Conservation (phyloP, 1,140 invertebrate species). For the Muscidifurax raptorellus region DNA sequence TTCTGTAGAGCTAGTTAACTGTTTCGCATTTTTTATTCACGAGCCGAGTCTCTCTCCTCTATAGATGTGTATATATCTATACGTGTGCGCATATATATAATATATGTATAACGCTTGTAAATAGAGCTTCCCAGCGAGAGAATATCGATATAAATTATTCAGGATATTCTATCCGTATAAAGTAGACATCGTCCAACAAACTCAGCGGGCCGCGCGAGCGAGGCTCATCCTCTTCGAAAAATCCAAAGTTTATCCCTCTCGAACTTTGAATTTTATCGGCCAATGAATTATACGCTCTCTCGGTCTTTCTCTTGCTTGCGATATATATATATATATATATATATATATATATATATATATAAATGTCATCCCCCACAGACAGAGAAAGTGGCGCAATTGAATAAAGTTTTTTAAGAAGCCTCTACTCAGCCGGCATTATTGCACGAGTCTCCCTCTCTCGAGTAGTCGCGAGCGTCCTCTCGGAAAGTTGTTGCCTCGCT, state of each 20-base stretch:
- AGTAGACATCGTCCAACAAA: too few species aligned
- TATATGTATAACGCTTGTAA: too few species aligned
- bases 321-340: too few species aligned
- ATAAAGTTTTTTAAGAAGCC: constrained; percentile 38
- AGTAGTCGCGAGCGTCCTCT: neutral
- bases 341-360: too few species aligned
- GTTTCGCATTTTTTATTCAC: neutral
- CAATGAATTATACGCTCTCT: neutral
- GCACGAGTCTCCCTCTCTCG: constrained; percentile 15
- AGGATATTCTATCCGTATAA: too few species aligned
- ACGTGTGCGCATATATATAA: too few species aligned
- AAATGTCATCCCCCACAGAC: too few species aligned
- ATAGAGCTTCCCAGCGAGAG: too few species aligned
- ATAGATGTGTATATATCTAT: too few species aligned
- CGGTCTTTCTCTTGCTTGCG: neutral
- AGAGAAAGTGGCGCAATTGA: constrained; percentile 28
- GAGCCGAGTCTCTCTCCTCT: too few species aligned
- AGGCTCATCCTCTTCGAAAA: neutral
- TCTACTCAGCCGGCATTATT: neutral
- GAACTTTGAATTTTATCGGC: neutral
- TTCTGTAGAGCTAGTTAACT: neutral
- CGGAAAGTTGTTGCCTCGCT: constrained; percentile 12
- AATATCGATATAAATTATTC: too few species aligned
- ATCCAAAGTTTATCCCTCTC: neutral
- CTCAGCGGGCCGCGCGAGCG: too few species aligned